A percentile compares a stretch with the other conserved stretches of the same genome.
These are phyloP conservation scores for Ophion slaviceki DNA, from an alignment of 2,888 invertebrate genomes.

Conservation along the genomic window DNA sequence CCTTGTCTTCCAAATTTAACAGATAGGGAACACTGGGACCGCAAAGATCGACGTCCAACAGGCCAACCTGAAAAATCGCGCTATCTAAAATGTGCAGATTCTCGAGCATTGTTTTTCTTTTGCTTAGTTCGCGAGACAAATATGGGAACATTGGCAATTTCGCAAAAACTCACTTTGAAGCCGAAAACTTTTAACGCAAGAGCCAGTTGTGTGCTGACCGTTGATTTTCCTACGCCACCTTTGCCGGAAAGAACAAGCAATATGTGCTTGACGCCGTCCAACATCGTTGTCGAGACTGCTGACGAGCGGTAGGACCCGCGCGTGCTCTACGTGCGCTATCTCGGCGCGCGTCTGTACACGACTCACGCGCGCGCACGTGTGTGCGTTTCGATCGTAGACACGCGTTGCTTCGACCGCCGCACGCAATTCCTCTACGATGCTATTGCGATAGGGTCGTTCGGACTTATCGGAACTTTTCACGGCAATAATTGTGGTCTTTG, in stretches of 20 bases:
- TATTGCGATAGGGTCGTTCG: neutral
- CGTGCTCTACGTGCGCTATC: conserved; percentile 8
- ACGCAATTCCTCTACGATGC: neutral
- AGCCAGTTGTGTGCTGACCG: conserved; percentile 96
- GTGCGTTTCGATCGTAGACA: conserved; percentile 6
- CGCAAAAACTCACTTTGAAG: conserved; percentile 88
- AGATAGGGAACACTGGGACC: conserved; percentile 97
- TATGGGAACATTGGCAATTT: neutral
- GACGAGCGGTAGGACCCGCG: neutral
- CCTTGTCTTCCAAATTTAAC: conserved; percentile 92
- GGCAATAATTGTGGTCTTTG: conserved; percentile 9
- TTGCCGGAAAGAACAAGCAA: conserved; percentile 98
- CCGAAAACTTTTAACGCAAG: conserved; percentile 92
- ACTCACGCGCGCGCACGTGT: neutral
- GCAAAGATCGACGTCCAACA: conserved; percentile 97
- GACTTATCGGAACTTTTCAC: neutral
- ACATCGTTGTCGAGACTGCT: conserved; percentile 84
- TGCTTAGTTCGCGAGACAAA: neutral
- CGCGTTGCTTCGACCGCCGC: conserved; percentile 1
- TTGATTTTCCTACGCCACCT: conserved; percentile 99
- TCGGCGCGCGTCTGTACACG: neutral
- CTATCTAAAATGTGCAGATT: neutral
- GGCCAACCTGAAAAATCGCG: conserved; percentile 89
- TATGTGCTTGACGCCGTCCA: conserved; percentile 92
- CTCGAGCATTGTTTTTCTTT: neutral